Evolutionary conservation across 2,888 invertebrate species (phyloP).

Genomic region (Hofmannophila pseudospretella): DNA sequence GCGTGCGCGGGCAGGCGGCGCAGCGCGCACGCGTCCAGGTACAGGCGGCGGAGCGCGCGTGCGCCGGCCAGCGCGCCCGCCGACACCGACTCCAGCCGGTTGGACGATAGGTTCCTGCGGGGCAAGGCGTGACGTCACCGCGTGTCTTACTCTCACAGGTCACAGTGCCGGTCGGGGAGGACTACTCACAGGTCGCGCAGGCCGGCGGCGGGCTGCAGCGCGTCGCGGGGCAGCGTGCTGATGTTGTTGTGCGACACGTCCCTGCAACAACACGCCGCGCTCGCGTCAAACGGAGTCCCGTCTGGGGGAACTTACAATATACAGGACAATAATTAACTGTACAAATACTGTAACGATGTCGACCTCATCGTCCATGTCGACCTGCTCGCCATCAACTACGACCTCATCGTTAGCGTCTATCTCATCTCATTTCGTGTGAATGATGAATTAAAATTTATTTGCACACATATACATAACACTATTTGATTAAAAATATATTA

Average conservation of each 20-base stretch:
- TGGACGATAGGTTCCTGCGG: constrained; percentile 86
- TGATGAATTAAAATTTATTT: too few species aligned
- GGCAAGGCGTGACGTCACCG: too few species aligned
- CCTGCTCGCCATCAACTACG: too few species aligned
- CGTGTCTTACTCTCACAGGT: too few species aligned
- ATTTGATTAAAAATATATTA: too few species aligned
- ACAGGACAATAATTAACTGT: not conserved
- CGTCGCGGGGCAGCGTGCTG: constrained; percentile 82
- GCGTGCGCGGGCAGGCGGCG: constrained; percentile 74
- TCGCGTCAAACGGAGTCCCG: too few species aligned
- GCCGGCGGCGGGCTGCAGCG: constrained; percentile 81
- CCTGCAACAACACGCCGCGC: constrained; percentile 71
- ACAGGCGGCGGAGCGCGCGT: constrained; percentile 78
- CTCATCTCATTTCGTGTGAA: too few species aligned
- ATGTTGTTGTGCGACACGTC: constrained; percentile 90
- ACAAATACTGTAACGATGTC: too few species aligned
- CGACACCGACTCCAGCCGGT: constrained; percentile 83
- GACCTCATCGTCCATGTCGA: too few species aligned
- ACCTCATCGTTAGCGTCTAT: too few species aligned
- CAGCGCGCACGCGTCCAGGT: constrained; percentile 80
- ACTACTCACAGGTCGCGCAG: constrained; percentile 87
- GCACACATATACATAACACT: too few species aligned
- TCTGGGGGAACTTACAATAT: not conserved
- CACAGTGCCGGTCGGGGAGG: not conserved
- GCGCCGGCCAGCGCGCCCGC: constrained; percentile 81